Evolutionary conservation across 2,888 invertebrate species (phyloP), one percentile per base, ranked within the genome.

Genomic region (Volucella zonaria): DNA sequence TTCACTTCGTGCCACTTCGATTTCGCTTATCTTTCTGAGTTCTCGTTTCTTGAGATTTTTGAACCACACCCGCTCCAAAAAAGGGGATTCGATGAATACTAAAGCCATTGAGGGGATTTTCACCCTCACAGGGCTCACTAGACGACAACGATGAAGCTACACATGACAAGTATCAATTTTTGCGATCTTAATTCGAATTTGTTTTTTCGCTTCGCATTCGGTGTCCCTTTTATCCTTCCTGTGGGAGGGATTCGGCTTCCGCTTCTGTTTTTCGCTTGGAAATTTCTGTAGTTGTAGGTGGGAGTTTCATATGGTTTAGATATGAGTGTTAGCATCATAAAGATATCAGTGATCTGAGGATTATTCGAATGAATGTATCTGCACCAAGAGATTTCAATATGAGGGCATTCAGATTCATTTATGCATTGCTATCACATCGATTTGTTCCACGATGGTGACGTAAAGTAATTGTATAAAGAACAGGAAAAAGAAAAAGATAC

Each of bases 131-230:
- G 23, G 23, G 54, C 18, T 23, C 23, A 56, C 38, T 31, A 31
- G 31, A 31, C 31, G 31, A 6, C 31, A 6, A 31, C 1, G 31
- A 31, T 31, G 31, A 31, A 6, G 31, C 31, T 31, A 77, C 77
- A 82, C 82, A 77, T 82, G 81, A 82, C 71, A 59, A 82, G 71
- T 82, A 82, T 82, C 82, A 77, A 71, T 71, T 77, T 82, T 82
- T 82, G 71, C 52, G 77, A 82, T 82, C 82, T 82, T 82, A 82
- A 82, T 82, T 82, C 66, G 82, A 82, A 77, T 82, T 82, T 82
- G 76, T 77, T 82, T 77, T 67, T 82, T 6, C 54, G 45, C 70
- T 70, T 70, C 56, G 49, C 42, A 38, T 68, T 67, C 47, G 54
- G 70, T 77, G 71, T 82, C 66, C 64, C 67, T 59, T 66, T 82